These are phyloP conservation scores for Trinorchestia longiramus DNA, from an alignment of 1,140 invertebrate species.

Conservation along the genomic window DNA sequence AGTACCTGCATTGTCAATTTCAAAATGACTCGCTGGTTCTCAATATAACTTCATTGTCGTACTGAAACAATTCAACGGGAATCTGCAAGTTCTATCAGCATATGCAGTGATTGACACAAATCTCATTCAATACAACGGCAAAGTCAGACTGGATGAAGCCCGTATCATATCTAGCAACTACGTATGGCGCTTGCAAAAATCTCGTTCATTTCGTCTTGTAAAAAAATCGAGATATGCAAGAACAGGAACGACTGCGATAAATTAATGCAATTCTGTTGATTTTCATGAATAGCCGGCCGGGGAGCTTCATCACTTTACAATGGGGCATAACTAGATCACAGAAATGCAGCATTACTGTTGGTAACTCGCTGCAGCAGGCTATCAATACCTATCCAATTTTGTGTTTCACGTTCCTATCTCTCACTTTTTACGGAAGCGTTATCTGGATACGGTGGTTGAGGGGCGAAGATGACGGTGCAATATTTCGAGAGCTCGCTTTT, in stretches of 20 bases:
- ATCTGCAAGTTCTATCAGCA: background rate
- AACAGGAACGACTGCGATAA: background rate
- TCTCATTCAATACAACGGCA: background rate
- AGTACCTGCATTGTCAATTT: too few relatives aligned
- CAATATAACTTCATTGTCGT: too few relatives aligned
- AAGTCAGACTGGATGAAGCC: background rate
- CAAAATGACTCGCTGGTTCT: too few relatives aligned
- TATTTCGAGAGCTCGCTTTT: background rate
- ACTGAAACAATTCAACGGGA: background rate
- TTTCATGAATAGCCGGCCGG: too few relatives aligned
- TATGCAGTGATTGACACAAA: background rate
- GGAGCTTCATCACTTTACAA: background rate
- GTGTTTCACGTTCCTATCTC: background rate
- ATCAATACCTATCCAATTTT: background rate
- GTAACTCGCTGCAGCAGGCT: background rate
- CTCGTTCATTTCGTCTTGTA: background rate
- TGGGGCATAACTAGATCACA: background rate
- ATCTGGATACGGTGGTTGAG: background rate
- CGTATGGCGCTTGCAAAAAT: background rate
- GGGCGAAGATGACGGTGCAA: background rate
- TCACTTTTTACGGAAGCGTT: background rate
- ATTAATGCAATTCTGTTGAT: background rate
- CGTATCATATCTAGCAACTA: background rate
- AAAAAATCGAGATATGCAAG: background rate
- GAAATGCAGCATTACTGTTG: background rate